Conservation (phyloP, 1,140 invertebrate genomes). For the Fopius arisanus region DNA sequence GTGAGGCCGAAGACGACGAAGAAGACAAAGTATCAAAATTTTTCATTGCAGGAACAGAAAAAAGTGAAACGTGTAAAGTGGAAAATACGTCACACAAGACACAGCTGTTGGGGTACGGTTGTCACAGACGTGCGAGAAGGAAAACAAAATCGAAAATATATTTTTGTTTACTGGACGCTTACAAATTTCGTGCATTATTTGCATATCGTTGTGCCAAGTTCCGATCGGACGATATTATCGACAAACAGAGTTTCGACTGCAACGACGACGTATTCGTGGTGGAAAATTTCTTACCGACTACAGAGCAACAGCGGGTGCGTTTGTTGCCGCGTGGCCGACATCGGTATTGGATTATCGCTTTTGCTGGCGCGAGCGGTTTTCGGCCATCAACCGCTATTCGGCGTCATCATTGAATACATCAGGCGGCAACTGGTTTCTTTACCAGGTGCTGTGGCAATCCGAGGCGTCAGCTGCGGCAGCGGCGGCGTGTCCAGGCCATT, state of each 20-base stretch:
- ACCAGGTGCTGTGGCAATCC: constrained; percentile 24
- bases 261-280: neutral
- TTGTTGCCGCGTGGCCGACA: neutral
- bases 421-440: constrained; percentile 15
- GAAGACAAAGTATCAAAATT: constrained; percentile 2
- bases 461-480: neutral
- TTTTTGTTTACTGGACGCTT: neutral
- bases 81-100: neutral
- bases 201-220: neutral
- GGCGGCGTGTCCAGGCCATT: constrained; percentile 43
- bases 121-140: neutral
- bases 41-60: neutral
- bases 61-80: neutral
- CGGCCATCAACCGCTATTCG: neutral
- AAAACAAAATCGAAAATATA: neutral
- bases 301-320: neutral
- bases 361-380: neutral
- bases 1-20: constrained; percentile 26
- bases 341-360: neutral
- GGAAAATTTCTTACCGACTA: neutral
- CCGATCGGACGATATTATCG: neutral
- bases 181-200: neutral
- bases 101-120: neutral
- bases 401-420: constrained; percentile 3
- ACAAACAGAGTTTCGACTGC: neutral